Evolutionary conservation across 2,888 invertebrate species (phyloP), one percentile per base, ranked within the genome.

Genomic region (Formica aserva): DNA sequence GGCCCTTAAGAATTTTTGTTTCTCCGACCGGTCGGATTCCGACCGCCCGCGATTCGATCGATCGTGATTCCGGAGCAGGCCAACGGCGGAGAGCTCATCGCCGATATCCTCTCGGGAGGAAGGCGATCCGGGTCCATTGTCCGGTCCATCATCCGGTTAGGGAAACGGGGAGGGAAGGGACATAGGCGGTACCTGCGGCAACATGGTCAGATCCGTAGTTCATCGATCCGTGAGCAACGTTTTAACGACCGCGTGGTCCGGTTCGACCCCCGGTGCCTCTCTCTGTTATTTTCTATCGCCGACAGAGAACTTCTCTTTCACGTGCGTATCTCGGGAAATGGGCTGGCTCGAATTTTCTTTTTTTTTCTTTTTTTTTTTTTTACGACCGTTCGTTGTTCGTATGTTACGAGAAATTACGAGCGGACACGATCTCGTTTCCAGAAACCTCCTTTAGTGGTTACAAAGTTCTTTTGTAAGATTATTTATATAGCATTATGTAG

Each of bases 1-100:
- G 60, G 57, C 22, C 69, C 57, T 67, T 26, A 62, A 57, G 77
- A 38, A 71, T 60, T 69, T 82, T 69, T 66, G 82, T 83, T 83
- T 81, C 55, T 81, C 69, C 71, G 63, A 69, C 55, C 52, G 65
- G 15, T 45, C 72, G 77, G 76, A 83, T 87, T 69, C 85, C 62
- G 90, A 89, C 90, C 90, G 90, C 89, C 89, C 89, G 86, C 89
- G 86, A 90, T 87, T 57, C 87, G 87, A 90, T 90, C 89, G 90
- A 87, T 90, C 90, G 87, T 86, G 87, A 90, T 85, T 69, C 82
- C 55, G 83, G 71, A 85, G 87, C 57, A 60, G 78, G 48, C n/a
- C 22, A 71, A 22, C 29, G n/a, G 18, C 32, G 32, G 18, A 18
- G 62, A 63, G 18, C 15, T 52, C 52, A 6, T 18, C 18, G 26